Evolutionary conservation across 2,888 invertebrate genomes (phyloP).

Genomic region (Epistrophella euchroma): DNA sequence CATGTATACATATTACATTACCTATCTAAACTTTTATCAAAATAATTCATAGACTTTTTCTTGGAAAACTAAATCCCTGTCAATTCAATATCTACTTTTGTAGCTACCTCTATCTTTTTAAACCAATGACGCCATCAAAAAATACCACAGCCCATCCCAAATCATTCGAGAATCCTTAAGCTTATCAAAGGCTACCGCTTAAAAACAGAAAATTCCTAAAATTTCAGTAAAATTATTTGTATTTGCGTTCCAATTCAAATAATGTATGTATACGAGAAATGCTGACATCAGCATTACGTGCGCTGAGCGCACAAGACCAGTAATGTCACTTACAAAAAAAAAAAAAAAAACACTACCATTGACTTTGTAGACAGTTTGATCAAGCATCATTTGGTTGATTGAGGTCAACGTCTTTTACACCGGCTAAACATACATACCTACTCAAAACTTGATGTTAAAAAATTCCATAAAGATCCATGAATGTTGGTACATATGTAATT

Average conservation of each 20-base stretch:
- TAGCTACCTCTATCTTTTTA: not conserved
- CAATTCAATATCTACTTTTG: not conserved
- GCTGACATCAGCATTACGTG: constrained; percentile 66
- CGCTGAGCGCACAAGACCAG: constrained; percentile 5
- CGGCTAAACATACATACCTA: constrained; percentile 24
- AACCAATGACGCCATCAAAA: constrained; percentile 41
- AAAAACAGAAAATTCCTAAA: constrained; percentile 8
- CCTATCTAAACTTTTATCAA: not conserved
- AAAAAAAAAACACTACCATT: constrained; percentile 2
- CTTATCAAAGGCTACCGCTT: constrained; percentile 42
- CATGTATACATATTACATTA: no score
- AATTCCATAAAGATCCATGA: constrained; percentile 24
- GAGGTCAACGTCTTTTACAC: constrained; percentile 60
- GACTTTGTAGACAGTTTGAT: constrained; percentile 28
- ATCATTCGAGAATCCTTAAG: constrained; percentile 43
- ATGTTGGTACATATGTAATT: constrained; percentile 1
- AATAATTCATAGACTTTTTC: not conserved
- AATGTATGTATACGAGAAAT: not conserved
- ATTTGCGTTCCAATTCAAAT: constrained; percentile 33
- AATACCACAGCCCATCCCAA: constrained; percentile 30
- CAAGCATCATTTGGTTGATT: constrained; percentile 56
- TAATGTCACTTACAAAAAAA: constrained; percentile 17
- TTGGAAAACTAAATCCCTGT: not conserved
- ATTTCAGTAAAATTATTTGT: constrained; percentile 36
- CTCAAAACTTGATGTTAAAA: not conserved